Conservation (phyloP, 2,888 invertebrate genomes). For the Synanthedon myopaeformis region DNA sequence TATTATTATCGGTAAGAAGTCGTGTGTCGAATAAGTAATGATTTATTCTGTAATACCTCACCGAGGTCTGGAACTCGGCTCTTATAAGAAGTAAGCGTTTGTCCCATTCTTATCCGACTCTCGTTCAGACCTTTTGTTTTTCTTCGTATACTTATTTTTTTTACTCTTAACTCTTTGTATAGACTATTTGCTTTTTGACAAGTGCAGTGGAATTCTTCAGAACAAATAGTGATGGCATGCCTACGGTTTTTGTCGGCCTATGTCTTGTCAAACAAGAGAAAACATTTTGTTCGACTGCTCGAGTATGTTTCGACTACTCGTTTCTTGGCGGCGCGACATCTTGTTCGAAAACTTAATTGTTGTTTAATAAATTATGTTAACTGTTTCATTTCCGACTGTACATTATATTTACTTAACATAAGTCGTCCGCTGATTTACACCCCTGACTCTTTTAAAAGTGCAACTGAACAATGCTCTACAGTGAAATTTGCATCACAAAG, state of each 20-base stretch:
- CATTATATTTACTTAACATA: background rate
- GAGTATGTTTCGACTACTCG: conserved; percentile 15
- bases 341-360: background rate
- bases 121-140: conserved; percentile 46
- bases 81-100: conserved; percentile 17
- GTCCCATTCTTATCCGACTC: conserved; percentile 40
- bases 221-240: conserved; percentile 48
- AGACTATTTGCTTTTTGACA: conserved; percentile 60
- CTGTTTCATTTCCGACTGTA: background rate
- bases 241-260: conserved; percentile 24
- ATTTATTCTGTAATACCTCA: conserved; percentile 32
- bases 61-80: conserved; percentile 5
- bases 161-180: conserved; percentile 44
- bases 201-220: conserved; percentile 48
- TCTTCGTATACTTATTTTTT: conserved; percentile 37
- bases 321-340: conserved; percentile 4
- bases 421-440: no score
- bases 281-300: conserved; percentile 3
- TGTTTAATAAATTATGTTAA: background rate
- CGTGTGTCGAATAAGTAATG: conserved; percentile 54
- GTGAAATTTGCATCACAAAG: no score
- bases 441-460: no score
- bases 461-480: no score
- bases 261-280: conserved; percentile 6
- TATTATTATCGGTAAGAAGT: conserved; percentile 34